Evolutionary conservation across 64 coral and sea anemone species (phyloP), one percentile per base, ranked within the genome.

Genomic region (Astreopora myriophthalma): DNA sequence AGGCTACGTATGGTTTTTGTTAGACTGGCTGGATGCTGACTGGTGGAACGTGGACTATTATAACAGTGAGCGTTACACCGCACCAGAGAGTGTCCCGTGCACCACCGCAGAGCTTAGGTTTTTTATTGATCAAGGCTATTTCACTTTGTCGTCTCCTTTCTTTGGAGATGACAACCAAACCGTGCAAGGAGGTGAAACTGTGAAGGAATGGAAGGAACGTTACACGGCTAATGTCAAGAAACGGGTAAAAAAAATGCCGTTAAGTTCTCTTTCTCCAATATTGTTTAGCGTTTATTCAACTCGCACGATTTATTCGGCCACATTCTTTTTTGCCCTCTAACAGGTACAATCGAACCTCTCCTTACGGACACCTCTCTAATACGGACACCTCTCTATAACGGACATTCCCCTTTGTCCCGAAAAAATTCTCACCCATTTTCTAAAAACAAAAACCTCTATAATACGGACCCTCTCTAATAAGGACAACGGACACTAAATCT

Each of bases 11-110:
- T 95, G 93, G 93, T 95, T 95, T 36, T 73, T 95, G 37, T 23
- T 95, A 40, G 93, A 73, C 26, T 95, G 93, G 93, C 46, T 95
- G 10, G 93, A 95, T 24, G 58, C 76, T 35, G 88, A 91, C 60
- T 95, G 93, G 93, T 95, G 93, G 93, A 39, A 95, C 52, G 90
- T 89, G 11, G 82, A 95, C 34, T 91, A 79, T 34, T 91, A 79
- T 48, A 95, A 91, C 81, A 95, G 24, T 46, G 38, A 52, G 1
- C n/a, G 58, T 27, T 48, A 91, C 88, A 74, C 87, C 28, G 65
- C 93, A 32, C 71, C 93, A 14, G 93, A 95, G 14, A 38, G 25
- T 67, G 93, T 95, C 1, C 88, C 93, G 24, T 95, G 93, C 49
- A 78, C 77, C 39, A 91, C 79, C 2, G 64, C 14, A 24, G 79